Conservation (phyloP, 2,797 vertebrate genomes). For the Rhinichthys osculus region DNA sequence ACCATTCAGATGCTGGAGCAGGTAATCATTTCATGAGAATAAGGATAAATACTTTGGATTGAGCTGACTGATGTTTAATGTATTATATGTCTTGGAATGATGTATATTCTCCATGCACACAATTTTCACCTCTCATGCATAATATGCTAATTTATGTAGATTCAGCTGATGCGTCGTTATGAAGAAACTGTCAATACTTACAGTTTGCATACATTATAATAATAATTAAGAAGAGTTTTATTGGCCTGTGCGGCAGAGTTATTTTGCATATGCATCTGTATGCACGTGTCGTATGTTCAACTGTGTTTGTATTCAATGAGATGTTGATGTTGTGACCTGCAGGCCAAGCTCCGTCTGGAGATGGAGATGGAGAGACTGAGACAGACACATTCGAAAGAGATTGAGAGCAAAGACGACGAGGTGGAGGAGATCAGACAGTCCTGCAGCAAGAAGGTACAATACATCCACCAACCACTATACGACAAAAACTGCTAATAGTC, state of each 20-base stretch:
- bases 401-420: constrained; percentile 94
- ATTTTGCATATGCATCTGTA: constrained; percentile 26
- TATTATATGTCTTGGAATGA: constrained; percentile 31
- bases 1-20: constrained; percentile 98
- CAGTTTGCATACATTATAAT: constrained; percentile 45
- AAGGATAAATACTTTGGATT: not conserved
- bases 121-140: constrained; percentile 28
- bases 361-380: constrained; percentile 98
- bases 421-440: constrained; percentile 96
- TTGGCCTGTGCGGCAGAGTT: not conserved
- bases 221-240: constrained; percentile 26
- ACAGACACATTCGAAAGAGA: constrained; percentile 93
- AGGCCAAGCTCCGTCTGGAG: constrained; percentile 94
- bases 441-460: constrained; percentile 93
- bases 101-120: constrained; percentile 21
- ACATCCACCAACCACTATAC: not conserved
- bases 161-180: constrained; percentile 9
- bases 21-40: constrained; percentile 73
- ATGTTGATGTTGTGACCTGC: constrained; percentile 42
- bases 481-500: not conserved
- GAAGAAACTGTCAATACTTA: constrained; percentile 32
- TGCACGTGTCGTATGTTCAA: not conserved
- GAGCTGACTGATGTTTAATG: constrained; percentile 40
- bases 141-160: constrained; percentile 39
- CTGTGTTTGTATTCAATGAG: constrained; percentile 14